phyloP scores from a whole-genome alignment of 2,888 invertebrate species.

The Epistrophella euchroma region DNA sequence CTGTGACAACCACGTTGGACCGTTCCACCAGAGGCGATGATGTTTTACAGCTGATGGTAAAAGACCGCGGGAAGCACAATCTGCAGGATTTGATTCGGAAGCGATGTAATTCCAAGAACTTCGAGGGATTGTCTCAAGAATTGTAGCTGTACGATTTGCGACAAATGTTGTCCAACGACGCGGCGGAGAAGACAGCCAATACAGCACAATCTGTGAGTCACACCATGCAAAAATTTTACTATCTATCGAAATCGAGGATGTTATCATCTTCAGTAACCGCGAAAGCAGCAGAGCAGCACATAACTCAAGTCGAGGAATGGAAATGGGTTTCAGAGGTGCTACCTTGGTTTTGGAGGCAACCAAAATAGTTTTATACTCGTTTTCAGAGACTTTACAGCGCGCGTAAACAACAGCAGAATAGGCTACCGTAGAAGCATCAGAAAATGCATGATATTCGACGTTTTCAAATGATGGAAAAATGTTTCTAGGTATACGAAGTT shows the following conservation, averaged over 20 bases:
- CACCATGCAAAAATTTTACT: constrained; percentile 64
- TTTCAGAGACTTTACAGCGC: constrained; percentile 1
- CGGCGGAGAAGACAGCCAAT: constrained; percentile 78
- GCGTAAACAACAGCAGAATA: constrained; percentile 48
- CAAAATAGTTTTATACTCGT: background rate
- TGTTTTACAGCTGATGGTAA: constrained; percentile 34
- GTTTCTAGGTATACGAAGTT: too few species aligned
- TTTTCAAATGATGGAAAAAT: too few species aligned
- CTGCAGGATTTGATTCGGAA: constrained; percentile 68
- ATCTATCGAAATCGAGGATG: constrained; percentile 12
- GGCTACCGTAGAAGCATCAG: constrained; percentile 8
- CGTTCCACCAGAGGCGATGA: constrained; percentile 65
- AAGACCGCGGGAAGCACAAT: constrained; percentile 73
- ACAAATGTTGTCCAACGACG: too few species aligned
- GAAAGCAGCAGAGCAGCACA: constrained; percentile 39
- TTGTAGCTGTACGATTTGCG: constrained; percentile 23
- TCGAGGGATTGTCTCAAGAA: constrained; percentile 45
- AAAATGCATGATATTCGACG: too few species aligned
- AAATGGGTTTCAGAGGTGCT: constrained; percentile 33
- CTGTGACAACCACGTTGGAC: constrained; percentile 52
- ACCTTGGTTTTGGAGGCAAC: constrained; percentile 34
- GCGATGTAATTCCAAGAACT: constrained; percentile 66
- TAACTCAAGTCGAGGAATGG: constrained; percentile 47
- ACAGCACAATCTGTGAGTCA: constrained; percentile 78
- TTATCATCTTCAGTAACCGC: constrained; percentile 32